These are phyloP conservation scores for Alouatta palliata DNA, from an alignment of 2,113 vertebrate genomes.

Conservation along the genomic window DNA sequence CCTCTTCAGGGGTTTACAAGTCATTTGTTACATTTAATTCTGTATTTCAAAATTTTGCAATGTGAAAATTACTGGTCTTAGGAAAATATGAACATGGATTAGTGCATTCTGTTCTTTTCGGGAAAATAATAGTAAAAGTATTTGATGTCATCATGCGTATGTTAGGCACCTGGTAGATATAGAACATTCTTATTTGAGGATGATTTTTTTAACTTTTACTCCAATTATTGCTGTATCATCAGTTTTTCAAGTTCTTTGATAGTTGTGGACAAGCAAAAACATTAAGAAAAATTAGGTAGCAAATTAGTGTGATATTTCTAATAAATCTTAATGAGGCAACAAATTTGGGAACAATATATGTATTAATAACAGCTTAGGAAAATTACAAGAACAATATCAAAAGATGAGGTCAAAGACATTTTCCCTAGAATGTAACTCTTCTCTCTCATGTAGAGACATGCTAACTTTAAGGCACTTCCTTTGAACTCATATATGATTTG, in stretches of 20 bases:
- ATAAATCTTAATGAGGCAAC: neutral
- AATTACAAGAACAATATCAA: neutral
- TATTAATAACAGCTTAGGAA: neutral
- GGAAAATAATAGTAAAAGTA: slow-evolving; percentile 20
- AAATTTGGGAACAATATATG: neutral
- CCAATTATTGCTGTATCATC: neutral
- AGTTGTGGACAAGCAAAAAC: neutral
- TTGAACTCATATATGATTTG: neutral
- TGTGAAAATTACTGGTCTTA: slow-evolving; percentile 27
- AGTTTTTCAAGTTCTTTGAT: slow-evolving; percentile 38
- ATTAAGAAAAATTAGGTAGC: neutral
- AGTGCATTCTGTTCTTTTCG: neutral
- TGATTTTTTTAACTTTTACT: slow-evolving; percentile 22
- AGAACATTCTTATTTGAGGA: neutral
- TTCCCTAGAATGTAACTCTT: neutral
- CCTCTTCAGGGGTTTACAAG: neutral
- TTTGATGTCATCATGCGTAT: neutral
- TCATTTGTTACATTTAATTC: slow-evolving; percentile 1
- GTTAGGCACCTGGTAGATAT: neutral
- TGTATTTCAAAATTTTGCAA: neutral
- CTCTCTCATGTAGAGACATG: neutral
- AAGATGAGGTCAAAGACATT: slow-evolving; percentile 2
- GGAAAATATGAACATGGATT: slow-evolving; percentile 4
- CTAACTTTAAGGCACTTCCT: neutral
- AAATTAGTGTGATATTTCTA: neutral